phyloP scores from a whole-genome alignment of 1,140 invertebrate species.

The Diuraphis noxia region DNA sequence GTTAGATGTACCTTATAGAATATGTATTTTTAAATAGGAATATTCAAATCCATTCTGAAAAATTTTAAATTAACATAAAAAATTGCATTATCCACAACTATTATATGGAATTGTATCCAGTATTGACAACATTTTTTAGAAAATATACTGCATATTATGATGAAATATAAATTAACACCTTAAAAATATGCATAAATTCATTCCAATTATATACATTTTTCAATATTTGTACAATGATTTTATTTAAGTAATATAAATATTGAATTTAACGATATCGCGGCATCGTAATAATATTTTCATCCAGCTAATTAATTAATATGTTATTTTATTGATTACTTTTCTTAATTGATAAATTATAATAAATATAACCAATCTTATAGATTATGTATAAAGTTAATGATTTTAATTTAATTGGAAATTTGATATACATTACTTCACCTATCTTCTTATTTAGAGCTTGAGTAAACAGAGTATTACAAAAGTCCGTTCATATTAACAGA shows the following conservation, averaged over 20 bases:
- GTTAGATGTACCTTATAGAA: no score
- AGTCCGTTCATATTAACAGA: neutral
- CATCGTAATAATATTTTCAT: neutral
- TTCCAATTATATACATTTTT: neutral
- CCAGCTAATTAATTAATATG: neutral
- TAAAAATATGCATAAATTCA: neutral
- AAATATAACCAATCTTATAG: neutral
- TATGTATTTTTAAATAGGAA: neutral
- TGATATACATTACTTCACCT: neutral
- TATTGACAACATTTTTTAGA: neutral
- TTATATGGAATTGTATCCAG: neutral
- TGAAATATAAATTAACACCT: no score
- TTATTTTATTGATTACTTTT: neutral
- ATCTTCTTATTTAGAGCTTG: neutral
- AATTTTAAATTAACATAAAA: neutral
- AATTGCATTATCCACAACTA: neutral
- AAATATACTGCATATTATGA: neutral
- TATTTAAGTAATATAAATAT: no score
- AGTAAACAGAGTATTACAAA: neutral
- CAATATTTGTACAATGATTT: neutral
- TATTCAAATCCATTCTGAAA: neutral
- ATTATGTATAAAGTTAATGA: neutral
- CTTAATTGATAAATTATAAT: neutral
- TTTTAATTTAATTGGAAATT: neutral
- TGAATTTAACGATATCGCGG: neutral